A percentile compares a stretch with the other conserved stretches of the same genome.
Conservation (phyloP, 1,140 invertebrate genomes). For the Danaus plexippus region DNA sequence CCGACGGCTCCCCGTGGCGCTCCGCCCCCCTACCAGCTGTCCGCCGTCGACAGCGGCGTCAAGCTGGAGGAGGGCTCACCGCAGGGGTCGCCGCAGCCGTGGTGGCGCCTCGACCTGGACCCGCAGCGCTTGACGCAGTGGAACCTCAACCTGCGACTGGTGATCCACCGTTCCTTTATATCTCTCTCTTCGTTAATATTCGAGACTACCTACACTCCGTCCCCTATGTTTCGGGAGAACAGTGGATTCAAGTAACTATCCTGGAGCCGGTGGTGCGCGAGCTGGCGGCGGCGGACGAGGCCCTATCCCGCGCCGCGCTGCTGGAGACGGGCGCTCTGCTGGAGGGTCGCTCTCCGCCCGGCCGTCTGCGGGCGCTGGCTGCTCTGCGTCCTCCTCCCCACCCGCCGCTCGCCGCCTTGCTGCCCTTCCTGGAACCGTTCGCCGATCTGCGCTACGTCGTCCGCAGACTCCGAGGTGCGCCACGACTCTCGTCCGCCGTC, state of each 20-base stretch:
- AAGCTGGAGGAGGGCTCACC: constrained; percentile 25
- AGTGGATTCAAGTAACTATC: constrained; percentile 82
- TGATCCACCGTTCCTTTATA: background rate
- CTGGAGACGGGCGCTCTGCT: constrained; percentile 20
- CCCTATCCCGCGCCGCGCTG: constrained; percentile 19
- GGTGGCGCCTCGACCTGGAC: constrained; percentile 76
- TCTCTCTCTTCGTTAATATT: no score
- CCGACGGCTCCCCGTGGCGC: constrained; percentile 3
- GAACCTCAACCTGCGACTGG: constrained; percentile 78
- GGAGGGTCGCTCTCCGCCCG: constrained; percentile 18
- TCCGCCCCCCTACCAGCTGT: constrained; percentile 31
- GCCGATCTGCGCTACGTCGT: constrained; percentile 85
- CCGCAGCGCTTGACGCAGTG: constrained; percentile 75
- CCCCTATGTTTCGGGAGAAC: constrained; percentile 17
- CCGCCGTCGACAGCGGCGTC: constrained; percentile 21
- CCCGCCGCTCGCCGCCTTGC: constrained; percentile 52
- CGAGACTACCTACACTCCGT: no score
- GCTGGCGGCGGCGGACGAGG: constrained; percentile 22
- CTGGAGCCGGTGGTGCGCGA: constrained; percentile 28
- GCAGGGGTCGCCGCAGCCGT: constrained; percentile 64
- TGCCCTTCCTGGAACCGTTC: constrained; percentile 30
- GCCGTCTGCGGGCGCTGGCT: constrained; percentile 22
- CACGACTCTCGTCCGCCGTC: background rate
- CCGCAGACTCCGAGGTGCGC: constrained; percentile 66
- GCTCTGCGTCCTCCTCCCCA: constrained; percentile 4